Evolutionary conservation across 2,888 invertebrate genomes (phyloP), one percentile per base, ranked within the genome.

Genomic region (Aleiodes leptofemur): DNA sequence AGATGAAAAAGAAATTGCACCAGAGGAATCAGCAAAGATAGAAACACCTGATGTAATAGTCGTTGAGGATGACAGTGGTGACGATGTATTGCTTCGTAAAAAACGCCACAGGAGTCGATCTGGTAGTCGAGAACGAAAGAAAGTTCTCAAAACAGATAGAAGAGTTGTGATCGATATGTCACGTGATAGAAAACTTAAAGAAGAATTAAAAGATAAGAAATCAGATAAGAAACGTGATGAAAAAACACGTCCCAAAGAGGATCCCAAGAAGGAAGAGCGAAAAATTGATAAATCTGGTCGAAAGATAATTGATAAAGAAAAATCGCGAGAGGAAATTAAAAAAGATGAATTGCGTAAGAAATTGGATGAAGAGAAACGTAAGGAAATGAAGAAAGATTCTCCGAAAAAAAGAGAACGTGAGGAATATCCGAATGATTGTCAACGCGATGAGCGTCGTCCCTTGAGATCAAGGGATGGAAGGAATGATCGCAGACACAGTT

Each of bases 21-120:
- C 84, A 48, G 90, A 90, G 82, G 89, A 90, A 4, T 8, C 31
- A 14, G 16, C n/a, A 9, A 75, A 75, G 53, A 16, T 23, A n/a
- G 66, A 48, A 3, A 88, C 90, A 79, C 92, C 92, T 84, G 92
- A 92, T 80, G 89, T 94, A 80, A 94, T 94, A 86, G 90, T 92
- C 81, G 91, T 94, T 82, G 93, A 93, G 86, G 94, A 94, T 86
- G 92, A 92, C 82, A 93, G 94, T 79, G 92, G 92, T 77, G 91
- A 93, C 69, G 92, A 90, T 53, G 88, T 89, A 23, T 61, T 75
- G 14, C 83, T 85, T 59, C 89, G 90, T 3, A 91, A 90, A 82
- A 90, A 87, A 69, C 90, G 90, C 29, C 87, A 82, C 69, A 91
- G 87, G 74, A 89, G 88, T 78, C 83, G 82, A 77, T 88, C 90